A percentile compares a stretch with the other conserved stretches of the same genome.
phyloP scores from a whole-genome alignment of 1,140 invertebrate species.

The Anastrepha ludens region DNA sequence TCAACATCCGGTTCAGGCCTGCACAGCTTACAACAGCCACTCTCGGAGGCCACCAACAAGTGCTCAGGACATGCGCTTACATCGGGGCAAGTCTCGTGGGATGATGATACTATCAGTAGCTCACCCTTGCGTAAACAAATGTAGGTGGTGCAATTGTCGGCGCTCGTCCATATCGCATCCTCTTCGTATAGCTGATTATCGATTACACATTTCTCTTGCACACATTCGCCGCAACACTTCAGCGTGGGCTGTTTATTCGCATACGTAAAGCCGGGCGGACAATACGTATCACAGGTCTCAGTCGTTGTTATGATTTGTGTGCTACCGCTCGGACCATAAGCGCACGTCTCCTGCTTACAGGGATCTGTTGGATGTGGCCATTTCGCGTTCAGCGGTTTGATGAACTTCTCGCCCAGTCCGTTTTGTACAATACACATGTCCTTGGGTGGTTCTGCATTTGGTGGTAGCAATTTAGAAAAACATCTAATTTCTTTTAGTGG shows the following conservation, averaged over 20 bases:
- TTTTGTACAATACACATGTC: constrained; percentile 81
- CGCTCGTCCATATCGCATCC: constrained; percentile 78
- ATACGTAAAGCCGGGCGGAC: constrained; percentile 78
- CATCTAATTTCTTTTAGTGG: background rate
- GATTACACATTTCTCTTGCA: constrained; percentile 80
- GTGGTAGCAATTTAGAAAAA: constrained; percentile 58
- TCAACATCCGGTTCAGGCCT: constrained; percentile 74
- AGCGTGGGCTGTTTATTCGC: constrained; percentile 64
- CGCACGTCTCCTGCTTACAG: constrained; percentile 79
- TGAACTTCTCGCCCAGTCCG: constrained; percentile 74
- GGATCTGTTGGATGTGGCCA: constrained; percentile 75
- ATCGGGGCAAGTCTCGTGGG: constrained; percentile 78
- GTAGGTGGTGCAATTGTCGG: constrained; percentile 80
- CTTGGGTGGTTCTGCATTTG: constrained; percentile 78
- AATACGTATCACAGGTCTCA: constrained; percentile 77
- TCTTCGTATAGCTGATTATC: constrained; percentile 77
- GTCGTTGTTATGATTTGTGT: constrained; percentile 76
- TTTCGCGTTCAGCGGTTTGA: constrained; percentile 75
- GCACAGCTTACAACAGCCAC: constrained; percentile 82
- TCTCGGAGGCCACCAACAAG: constrained; percentile 74
- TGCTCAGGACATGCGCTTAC: constrained; percentile 78
- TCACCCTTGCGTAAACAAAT: constrained; percentile 64
- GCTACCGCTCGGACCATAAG: constrained; percentile 74
- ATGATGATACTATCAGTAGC: constrained; percentile 76
- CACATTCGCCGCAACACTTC: constrained; percentile 84